These are phyloP conservation scores for Plestiodon gilberti DNA, from an alignment of 2,113 vertebrate species.

Conservation along the genomic window DNA sequence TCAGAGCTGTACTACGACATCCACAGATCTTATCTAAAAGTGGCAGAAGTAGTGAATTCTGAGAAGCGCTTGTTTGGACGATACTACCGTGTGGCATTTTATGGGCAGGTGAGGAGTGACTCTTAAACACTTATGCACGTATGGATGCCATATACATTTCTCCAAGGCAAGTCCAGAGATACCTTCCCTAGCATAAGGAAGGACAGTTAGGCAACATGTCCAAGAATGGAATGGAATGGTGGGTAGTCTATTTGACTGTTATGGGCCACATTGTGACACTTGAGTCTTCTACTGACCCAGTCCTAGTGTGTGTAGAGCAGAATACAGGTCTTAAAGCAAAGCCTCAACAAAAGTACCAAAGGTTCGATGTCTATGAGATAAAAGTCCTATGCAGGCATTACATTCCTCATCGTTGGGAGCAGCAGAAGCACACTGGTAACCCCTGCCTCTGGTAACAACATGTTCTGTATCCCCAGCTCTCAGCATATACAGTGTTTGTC, in stretches of 20 bases:
- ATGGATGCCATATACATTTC: neutral
- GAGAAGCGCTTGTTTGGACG: constrained; percentile 95
- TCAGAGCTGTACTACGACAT: constrained; percentile 98
- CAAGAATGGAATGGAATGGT: neutral
- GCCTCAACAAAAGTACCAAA: too few relatives aligned
- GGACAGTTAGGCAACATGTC: neutral
- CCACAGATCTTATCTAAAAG: constrained; percentile 95
- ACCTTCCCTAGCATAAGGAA: neutral
- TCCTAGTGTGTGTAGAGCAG: neutral
- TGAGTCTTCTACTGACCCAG: neutral
- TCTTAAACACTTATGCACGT: neutral
- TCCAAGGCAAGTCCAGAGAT: neutral
- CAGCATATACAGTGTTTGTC: too few relatives aligned
- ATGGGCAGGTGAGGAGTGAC: constrained; percentile 91
- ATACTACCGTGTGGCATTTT: constrained; percentile 97
- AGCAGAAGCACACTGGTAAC: too few relatives aligned
- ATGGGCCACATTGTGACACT: neutral
- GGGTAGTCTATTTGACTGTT: neutral
- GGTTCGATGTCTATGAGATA: too few relatives aligned
- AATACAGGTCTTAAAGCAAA: neutral
- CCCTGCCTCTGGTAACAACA: too few relatives aligned
- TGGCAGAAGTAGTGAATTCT: constrained; percentile 95
- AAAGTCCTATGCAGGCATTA: too few relatives aligned
- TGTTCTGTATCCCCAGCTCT: too few relatives aligned
- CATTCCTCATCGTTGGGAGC: too few relatives aligned